Evolutionary conservation across 2,797 vertebrate species (phyloP), one percentile per base, ranked within the genome.

Genomic region (Labroides dimidiatus): DNA sequence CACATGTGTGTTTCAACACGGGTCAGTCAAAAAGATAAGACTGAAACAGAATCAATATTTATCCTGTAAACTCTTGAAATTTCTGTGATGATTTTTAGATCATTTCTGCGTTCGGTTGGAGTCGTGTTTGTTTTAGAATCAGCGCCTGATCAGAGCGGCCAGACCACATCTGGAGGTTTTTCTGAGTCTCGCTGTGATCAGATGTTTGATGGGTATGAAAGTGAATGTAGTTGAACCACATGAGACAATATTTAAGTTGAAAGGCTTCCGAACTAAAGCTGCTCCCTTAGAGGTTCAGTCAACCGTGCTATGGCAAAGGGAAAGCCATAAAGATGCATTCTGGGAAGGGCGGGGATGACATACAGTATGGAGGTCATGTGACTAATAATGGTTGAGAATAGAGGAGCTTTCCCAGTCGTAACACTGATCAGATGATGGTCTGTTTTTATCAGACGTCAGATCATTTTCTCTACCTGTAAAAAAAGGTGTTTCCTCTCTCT

Each of bases 371-470:
- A 27, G n/a, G n/a, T n/a, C n/a, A n/a, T n/a, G n/a, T n/a, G n/a
- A n/a, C n/a, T n/a, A n/a, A n/a, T n/a, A n/a, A n/a, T n/a, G n/a
- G n/a, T n/a, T n/a, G n/a, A n/a, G 24, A 63, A 77, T 77, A 43
- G 27, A 41, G 53, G 43, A 55, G 41, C 24, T 27, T 27, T 62
- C 33, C 19, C 9, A n/a, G 69, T 77, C 58, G 77, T 20, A 20
- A 45, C 21, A 16, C 69, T 82, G 75, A 82, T 84, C 51, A 55
- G 43, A 75, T 58, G 21, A 55, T 77, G 82, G 77, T 83, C 42
- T 58, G 64, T 44, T 43, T 49, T 63, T 71, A 74, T 27, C 6
- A 27, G n/a, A n/a, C n/a, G 6, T 69, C 60, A 45, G 82, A 78
- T 74, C 48, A 47, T 58, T 24, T 17, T 74, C 69, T 74, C 69